These are phyloP conservation scores for Antedon mediterranea DNA, from an alignment of 53 echinoderm and acorn worm species.

Conservation along the genomic window DNA sequence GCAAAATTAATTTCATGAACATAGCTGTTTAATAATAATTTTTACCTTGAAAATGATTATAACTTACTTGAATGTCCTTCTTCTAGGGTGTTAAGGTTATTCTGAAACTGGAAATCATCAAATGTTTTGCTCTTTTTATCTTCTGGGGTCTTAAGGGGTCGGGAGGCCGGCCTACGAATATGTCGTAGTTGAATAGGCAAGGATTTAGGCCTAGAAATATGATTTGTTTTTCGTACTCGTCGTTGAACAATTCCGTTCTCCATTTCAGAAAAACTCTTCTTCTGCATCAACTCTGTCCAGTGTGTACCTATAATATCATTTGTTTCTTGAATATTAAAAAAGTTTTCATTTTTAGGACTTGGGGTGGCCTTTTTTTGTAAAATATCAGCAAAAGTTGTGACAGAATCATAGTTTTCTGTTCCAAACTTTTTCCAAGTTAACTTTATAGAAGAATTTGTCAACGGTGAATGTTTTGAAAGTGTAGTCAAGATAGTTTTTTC, in stretches of 20 bases:
- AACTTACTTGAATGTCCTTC: neutral
- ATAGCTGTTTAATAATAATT: too few species aligned
- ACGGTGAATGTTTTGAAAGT: neutral
- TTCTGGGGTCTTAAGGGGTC: conserved; percentile 55
- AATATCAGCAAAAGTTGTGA: conserved; percentile 79
- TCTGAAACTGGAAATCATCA: neutral
- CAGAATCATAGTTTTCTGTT: conserved; percentile 15
- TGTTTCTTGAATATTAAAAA: neutral
- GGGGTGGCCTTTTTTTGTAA: conserved; percentile 50
- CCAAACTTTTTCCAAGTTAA: conserved; percentile 4
- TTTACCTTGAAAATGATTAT: too few species aligned
- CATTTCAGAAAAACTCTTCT: conserved; percentile 8
- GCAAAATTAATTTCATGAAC: too few species aligned
- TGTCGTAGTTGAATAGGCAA: conserved; percentile 83
- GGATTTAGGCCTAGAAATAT: conserved; percentile 54
- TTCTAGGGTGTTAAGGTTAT: neutral
- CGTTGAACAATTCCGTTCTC: conserved; percentile 4
- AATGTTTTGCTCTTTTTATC: neutral
- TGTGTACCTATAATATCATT: conserved; percentile 25
- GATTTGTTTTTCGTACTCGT: neutral
- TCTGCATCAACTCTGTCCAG: conserved; percentile 75
- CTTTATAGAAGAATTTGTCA: neutral
- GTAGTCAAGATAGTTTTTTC: neutral
- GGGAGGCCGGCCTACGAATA: conserved; percentile 61
- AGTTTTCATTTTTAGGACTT: conserved; percentile 1